phyloP scores from a whole-genome alignment of 2,113 vertebrate species.

The Platichthys flesus region DNA sequence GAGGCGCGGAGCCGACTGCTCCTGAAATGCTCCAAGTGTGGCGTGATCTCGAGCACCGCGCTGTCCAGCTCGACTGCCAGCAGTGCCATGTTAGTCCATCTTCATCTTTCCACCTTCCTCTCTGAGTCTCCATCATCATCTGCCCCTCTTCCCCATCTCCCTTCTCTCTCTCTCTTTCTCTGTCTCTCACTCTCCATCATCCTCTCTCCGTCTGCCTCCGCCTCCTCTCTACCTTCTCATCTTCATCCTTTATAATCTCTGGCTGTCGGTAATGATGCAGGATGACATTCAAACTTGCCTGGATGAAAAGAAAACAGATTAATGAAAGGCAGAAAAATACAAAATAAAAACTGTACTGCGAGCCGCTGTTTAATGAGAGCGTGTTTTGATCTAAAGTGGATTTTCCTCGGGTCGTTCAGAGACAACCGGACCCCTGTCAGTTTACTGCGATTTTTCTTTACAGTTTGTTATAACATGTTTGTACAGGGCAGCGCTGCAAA shows the following conservation, averaged over 20 bases:
- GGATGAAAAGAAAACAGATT: conserved; percentile 36
- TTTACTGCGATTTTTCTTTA: too few relatives aligned
- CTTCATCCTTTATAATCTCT: conserved; percentile 51
- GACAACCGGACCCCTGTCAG: conserved; percentile 48
- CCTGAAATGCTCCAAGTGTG: conserved; percentile 98
- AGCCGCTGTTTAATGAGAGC: conserved; percentile 43
- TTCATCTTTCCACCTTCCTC: conserved; percentile 50
- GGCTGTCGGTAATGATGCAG: conserved; percentile 54
- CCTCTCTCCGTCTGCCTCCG: conserved; percentile 17
- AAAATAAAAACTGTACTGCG: conserved; percentile 28
- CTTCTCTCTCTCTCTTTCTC: neutral
- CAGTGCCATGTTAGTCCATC: conserved; percentile 95
- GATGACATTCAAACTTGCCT: conserved; percentile 42
- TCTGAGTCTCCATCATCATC: neutral
- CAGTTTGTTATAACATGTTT: conserved; percentile 36
- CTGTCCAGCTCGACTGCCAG: conserved; percentile 92
- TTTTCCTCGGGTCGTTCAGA: conserved; percentile 41
- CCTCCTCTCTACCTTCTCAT: conserved; percentile 7
- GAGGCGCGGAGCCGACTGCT: conserved; percentile 91
- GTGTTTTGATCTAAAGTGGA: conserved; percentile 44
- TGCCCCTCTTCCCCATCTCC: neutral
- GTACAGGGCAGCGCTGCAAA: neutral
- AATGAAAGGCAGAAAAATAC: conserved; percentile 34
- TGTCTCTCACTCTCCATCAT: conserved; percentile 9
- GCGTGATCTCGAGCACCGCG: conserved; percentile 93